Conservation (phyloP, 2,113 vertebrate genomes). For the Apodemus speciosus region DNA sequence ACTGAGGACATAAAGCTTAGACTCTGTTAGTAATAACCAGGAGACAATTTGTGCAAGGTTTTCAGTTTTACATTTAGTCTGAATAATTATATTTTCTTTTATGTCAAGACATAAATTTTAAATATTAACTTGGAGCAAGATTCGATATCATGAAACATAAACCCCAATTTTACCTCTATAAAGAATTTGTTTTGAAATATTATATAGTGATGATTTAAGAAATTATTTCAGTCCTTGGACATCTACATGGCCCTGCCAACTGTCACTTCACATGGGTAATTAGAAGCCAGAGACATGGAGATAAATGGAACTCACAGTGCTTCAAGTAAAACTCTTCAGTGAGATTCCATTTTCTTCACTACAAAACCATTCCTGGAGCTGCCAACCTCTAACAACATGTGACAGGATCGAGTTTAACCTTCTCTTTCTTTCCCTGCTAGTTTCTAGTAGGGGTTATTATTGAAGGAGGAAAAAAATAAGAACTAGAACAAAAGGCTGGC, state of each 20-base stretch:
- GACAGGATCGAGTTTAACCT: slow-evolving; percentile 69
- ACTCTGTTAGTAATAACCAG: background rate
- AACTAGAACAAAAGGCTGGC: slow-evolving; percentile 49
- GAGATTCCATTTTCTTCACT: slow-evolving; percentile 58
- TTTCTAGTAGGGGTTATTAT: slow-evolving; percentile 56
- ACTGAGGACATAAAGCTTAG: background rate
- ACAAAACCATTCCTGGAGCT: slow-evolving; percentile 59
- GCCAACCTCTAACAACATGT: slow-evolving; percentile 60
- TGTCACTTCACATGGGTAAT: slow-evolving; percentile 49
- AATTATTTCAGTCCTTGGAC: background rate
- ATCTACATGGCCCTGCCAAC: background rate
- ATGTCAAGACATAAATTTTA: background rate
- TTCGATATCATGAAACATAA: background rate
- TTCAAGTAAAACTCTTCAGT: background rate
- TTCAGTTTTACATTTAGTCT: background rate
- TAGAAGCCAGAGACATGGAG: background rate
- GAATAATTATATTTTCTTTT: background rate
- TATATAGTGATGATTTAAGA: slow-evolving; percentile 12
- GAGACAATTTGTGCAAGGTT: background rate
- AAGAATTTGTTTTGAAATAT: slow-evolving; percentile 6
- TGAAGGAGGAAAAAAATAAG: slow-evolving; percentile 48
- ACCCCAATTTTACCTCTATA: background rate
- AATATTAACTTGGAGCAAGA: background rate
- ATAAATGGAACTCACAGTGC: slow-evolving; percentile 42
- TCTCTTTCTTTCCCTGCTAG: slow-evolving; percentile 59